Conservation (phyloP, 2,797 vertebrate species). For the Periparus ater region DNA sequence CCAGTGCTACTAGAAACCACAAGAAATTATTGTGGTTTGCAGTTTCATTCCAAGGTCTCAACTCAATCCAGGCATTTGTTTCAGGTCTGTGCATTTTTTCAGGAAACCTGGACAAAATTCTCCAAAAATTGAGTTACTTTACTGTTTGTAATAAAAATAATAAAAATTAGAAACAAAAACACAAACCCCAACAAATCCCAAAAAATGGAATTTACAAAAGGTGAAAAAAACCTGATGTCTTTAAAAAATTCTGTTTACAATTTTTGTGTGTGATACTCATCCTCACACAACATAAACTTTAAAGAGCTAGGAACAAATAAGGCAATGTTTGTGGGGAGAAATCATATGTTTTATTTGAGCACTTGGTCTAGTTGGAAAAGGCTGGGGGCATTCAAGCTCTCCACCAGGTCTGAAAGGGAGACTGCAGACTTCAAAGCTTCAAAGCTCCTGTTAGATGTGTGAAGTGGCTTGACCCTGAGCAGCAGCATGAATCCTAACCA, state of each 20-base stretch:
- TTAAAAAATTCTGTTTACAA: not conserved
- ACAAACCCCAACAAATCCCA: not conserved
- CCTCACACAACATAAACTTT: not conserved
- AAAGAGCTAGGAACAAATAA: not conserved
- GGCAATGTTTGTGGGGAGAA: not conserved
- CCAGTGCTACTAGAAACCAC: conserved; percentile 33
- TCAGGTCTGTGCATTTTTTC: not conserved
- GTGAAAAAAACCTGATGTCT: not conserved
- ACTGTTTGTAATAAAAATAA: not conserved
- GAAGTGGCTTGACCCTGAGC: not conserved
- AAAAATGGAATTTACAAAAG: not conserved
- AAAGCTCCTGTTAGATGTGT: not conserved
- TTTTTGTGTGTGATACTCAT: not conserved
- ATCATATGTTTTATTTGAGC: not conserved
- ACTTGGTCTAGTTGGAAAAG: not conserved
- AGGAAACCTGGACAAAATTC: not conserved
- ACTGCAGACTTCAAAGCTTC: not conserved
- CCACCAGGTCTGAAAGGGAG: not conserved
- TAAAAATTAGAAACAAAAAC: not conserved
- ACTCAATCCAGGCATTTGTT: conserved; percentile 44
- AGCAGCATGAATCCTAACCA: not conserved
- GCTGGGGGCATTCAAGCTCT: not conserved
- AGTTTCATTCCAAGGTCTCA: conserved; percentile 17
- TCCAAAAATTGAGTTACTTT: not conserved
- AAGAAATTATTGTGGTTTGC: conserved; percentile 43